Base-by-base conservation (phyloP, 1,140 invertebrate genomes). In the Drosophila takahashii region DNA sequence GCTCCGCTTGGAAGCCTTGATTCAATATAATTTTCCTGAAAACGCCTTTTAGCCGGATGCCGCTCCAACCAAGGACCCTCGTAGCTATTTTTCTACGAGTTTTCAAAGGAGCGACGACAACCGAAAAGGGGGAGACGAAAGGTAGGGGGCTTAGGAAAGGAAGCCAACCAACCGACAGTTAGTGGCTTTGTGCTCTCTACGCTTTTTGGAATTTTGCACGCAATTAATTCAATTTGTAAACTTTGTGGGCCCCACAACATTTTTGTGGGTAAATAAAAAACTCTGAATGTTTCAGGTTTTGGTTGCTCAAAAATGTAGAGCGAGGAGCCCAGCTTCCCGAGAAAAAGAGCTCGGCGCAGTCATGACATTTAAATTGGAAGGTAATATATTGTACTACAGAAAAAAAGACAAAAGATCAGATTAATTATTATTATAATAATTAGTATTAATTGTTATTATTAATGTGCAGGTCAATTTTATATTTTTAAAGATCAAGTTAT, bases 221-320 rank as follows among this genome's bases (percentile, higher is more conserved):
- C 75, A 79, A 79, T 74, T 79, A 78, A 78, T 79, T 78, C 50
- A 80, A 79, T 80, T 80, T 74, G 70, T 73, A 58, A 77, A 73
- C 66, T 72, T 61, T 59, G 51, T 45, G 45, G 41, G 32, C 9
- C 18, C 32, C 15, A 42, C 15, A 65, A 54, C 29, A 61, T 71
- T 52, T 56, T 54, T 41, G 41, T 22, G 36, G 39, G 42, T 48
- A 60, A 41, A 47, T 44, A 60, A 64, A 62, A 60, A 56, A n/a
- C 52, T 58, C 66, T 57, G 57, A 47, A 73, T 60, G 45, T 47
- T 47, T 27, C 44, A 13, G 44, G 16, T n/a, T 27, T 26, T 27
- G 2, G 11, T 6, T n/a, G 6, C 26, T 15, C 13, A 47, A 9
- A 32, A n/a, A 15, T 47, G 26, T n/a, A 10, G 1, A 47, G 22